A percentile compares a stretch with the other conserved stretches of the same genome.
Evolutionary conservation across 92 coral and sea anemone genomes (phyloP).

Genomic region (Anthopleura xanthogrammica): DNA sequence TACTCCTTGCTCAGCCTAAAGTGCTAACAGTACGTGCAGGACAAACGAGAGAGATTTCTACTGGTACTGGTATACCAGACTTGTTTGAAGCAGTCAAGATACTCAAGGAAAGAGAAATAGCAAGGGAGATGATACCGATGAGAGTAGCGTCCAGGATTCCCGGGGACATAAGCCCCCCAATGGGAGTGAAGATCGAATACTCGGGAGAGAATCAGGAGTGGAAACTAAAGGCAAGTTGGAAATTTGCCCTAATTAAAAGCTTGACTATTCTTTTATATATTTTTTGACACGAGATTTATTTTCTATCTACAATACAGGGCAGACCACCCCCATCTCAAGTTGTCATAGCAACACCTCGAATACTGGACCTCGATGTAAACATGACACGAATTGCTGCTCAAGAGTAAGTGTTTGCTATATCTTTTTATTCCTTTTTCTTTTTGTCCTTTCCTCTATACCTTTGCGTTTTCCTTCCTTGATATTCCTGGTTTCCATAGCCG

Average conservation of each 20-base stretch:
- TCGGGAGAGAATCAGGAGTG: neutral
- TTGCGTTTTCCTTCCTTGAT: too few relatives aligned
- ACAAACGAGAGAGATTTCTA: slow-evolving; percentile 16
- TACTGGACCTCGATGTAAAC: slow-evolving; percentile 89
- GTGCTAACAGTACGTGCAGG: slow-evolving; percentile 55
- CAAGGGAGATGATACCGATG: neutral
- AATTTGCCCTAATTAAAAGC: neutral
- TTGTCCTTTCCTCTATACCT: neutral
- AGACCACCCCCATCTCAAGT: slow-evolving; percentile 33
- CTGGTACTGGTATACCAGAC: slow-evolving; percentile 12
- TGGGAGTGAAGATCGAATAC: slow-evolving; percentile 4
- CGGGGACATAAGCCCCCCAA: slow-evolving; percentile 13
- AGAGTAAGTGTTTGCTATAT: slow-evolving; percentile 47
- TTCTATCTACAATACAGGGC: slow-evolving; percentile 25
- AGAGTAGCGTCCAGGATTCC: neutral
- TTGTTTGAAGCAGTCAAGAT: slow-evolving; percentile 45
- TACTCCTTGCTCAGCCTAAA: slow-evolving; percentile 62
- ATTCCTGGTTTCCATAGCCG: neutral
- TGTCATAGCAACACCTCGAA: slow-evolving; percentile 75
- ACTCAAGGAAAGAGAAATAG: slow-evolving; percentile 39
- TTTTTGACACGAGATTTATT: neutral
- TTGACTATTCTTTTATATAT: too few relatives aligned
- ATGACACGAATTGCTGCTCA: slow-evolving; percentile 80
- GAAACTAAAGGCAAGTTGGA: slow-evolving; percentile 13
- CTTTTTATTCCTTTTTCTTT: neutral